Evolutionary conservation across 2,113 vertebrate species (phyloP).

Genomic region (Clarias macrocephalus): DNA sequence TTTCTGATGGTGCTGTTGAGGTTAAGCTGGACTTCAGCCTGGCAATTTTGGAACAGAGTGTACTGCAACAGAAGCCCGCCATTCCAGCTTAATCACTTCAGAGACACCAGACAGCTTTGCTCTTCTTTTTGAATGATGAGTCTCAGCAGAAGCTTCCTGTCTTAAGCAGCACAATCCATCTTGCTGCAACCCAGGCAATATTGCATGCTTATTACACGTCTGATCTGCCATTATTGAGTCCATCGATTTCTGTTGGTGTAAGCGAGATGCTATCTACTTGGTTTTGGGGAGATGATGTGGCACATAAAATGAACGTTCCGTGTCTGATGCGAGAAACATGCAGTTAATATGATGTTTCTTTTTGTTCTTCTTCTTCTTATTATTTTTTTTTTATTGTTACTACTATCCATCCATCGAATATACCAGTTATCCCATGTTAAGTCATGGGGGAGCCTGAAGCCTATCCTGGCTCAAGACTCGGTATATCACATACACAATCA

Average conservation of each 20-base stretch:
- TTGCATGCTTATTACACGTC: conserved; percentile 29
- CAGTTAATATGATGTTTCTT: neutral
- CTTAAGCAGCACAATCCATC: conserved; percentile 10
- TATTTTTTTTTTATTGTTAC: neutral
- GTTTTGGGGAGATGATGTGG: neutral
- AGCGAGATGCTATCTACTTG: conserved; percentile 4
- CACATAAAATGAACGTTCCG: neutral
- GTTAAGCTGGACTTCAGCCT: neutral
- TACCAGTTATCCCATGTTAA: too few species aligned
- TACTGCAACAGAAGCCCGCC: neutral
- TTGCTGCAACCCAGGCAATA: neutral
- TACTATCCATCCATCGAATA: neutral
- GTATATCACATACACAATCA: too few species aligned
- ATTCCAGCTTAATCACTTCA: conserved; percentile 36
- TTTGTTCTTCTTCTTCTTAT: neutral
- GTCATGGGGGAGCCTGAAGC: too few species aligned
- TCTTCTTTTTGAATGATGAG: conserved; percentile 35
- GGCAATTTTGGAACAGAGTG: neutral
- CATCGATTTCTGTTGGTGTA: conserved; percentile 21
- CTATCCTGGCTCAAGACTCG: too few species aligned
- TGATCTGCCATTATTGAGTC: conserved; percentile 31
- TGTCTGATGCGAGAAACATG: neutral
- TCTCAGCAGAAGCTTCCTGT: conserved; percentile 15
- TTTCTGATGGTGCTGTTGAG: neutral
- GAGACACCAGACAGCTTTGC: conserved; percentile 31